These are phyloP conservation scores for Pogonophryne albipinna DNA, from an alignment of 2,797 vertebrate genomes.

Conservation along the genomic window DNA sequence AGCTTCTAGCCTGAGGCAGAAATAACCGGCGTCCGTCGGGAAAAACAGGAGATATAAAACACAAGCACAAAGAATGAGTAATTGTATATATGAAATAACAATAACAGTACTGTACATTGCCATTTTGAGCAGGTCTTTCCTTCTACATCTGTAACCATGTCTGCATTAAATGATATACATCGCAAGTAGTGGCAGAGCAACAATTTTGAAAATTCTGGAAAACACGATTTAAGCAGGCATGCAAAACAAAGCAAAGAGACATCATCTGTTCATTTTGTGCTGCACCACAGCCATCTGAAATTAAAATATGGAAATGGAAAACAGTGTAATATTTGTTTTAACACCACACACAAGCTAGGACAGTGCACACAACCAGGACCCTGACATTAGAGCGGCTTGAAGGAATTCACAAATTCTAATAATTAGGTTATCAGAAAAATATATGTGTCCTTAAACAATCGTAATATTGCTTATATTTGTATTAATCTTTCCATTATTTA, in stretches of 20 bases:
- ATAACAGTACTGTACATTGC: neutral
- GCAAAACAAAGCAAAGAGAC: neutral
- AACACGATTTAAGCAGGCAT: neutral
- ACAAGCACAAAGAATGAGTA: neutral
- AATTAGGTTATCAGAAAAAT: no score
- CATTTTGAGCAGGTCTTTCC: neutral
- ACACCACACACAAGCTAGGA: neutral
- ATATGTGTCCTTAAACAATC: neutral
- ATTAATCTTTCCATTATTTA: no score
- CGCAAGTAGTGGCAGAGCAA: neutral
- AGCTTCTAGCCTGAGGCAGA: conserved; percentile 40
- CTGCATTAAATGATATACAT: neutral
- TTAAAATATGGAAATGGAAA: neutral
- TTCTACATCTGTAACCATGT: neutral
- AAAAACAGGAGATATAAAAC: conserved; percentile 1
- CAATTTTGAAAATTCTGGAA: neutral
- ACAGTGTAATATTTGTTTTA: neutral
- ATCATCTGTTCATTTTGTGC: neutral
- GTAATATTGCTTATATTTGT: neutral
- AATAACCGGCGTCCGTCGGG: neutral
- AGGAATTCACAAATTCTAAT: no score
- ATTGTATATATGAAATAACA: neutral
- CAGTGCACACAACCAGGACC: no score
- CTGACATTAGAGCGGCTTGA: neutral
- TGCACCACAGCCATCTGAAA: neutral